Evolutionary conservation across 2,888 invertebrate species (phyloP), one percentile per base, ranked within the genome.

Genomic region (Macrophya annulata): DNA sequence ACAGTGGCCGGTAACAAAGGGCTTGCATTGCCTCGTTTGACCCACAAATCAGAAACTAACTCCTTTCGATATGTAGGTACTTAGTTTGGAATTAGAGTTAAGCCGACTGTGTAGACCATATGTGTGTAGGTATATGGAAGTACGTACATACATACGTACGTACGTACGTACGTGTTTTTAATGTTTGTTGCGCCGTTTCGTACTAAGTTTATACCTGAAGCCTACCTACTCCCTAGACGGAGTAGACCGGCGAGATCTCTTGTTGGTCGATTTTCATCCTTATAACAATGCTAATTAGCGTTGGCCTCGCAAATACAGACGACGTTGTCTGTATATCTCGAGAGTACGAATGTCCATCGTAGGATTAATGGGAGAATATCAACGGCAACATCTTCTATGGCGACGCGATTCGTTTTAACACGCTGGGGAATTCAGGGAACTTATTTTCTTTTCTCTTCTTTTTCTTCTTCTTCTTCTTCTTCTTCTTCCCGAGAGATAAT

Each of bases 281-380:
- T 83, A 83, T 68, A 83, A 71, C 83, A 71, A 83, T 83, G 68
- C 83, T 83, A 83, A 83, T 83, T 51, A 83, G 68, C 83, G 48
- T 40, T 62, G 81, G 43, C 62, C 81, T 81, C 81, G 68, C 68
- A 62, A 51, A 81, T 62, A 62, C 43, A 77, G 55, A 31, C 51
- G 55, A 77, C 25, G 25, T 25, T 31, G 77, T 17, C 55, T 21
- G 72, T 45, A 68, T 68, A 68, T 25, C 68, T 37, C 68, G 37
- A 12, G 37, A 37, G 68, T 68, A 68, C 68, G 68, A 37, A 17
- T 37, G 37, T 37, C 68, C 31, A 15, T 31, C 37, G 37, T 68
- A 62, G 62, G 62, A 62, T 62, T 62, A 62, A 62, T 62, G 62
- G 62, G 62, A 25, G 25, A 62, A 25, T 62, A 62, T 62, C 25